Evolutionary conservation across 1,140 invertebrate genomes (phyloP).

Genomic region (Drosophila rhopaloa): DNA sequence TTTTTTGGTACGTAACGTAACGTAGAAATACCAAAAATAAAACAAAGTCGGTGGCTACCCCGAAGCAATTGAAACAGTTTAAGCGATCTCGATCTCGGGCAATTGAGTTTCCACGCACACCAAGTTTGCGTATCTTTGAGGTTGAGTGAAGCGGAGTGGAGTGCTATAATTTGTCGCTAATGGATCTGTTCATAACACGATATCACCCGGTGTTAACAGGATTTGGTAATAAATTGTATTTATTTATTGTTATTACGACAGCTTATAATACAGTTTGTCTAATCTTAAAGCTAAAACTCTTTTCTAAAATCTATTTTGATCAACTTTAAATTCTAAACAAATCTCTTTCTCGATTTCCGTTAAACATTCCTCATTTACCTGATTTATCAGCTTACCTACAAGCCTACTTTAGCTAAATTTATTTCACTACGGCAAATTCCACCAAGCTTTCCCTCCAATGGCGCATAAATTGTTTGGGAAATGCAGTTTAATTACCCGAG

Average conservation of each 20-base stretch:
- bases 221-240: constrained; percentile 4
- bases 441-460: neutral
- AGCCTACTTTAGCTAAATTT: constrained; percentile 4
- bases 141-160: neutral
- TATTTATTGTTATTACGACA: neutral
- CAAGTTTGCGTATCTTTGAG: constrained; percentile 22
- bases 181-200: constrained; percentile 9
- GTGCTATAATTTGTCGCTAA: constrained; percentile 42
- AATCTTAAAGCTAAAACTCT: too few relatives aligned
- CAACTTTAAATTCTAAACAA: too few relatives aligned
- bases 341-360: neutral
- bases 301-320: too few relatives aligned
- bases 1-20: constrained; percentile 34
- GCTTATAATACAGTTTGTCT: neutral
- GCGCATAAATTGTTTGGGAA: constrained; percentile 38
- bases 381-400: constrained; percentile 20
- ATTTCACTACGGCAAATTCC: constrained; percentile 3
- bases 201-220: neutral
- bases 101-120: constrained; percentile 62
- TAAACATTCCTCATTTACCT: neutral
- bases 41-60: constrained; percentile 41
- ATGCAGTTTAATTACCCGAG: constrained; percentile 63
- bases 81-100: constrained; percentile 38
- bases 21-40: constrained; percentile 34
- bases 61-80: constrained; percentile 48